A percentile compares a stretch with the other conserved stretches of the same genome.
phyloP scores from a whole-genome alignment of 2,113 vertebrate species.

The Panurus biarmicus region DNA sequence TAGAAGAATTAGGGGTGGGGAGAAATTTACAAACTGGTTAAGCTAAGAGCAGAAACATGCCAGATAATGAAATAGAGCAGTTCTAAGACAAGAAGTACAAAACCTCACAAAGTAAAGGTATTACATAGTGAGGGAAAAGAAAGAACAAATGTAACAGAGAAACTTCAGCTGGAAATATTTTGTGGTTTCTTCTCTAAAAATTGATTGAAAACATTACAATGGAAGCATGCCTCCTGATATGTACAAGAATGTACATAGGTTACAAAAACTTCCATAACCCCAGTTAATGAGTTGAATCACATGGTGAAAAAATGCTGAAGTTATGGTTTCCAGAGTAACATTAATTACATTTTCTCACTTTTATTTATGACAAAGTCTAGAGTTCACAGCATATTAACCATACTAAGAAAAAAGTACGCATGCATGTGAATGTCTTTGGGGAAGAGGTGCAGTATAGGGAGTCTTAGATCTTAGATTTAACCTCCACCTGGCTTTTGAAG shows the following conservation, averaged over 20 bases:
- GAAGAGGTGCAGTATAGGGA: neutral
- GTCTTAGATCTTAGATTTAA: neutral
- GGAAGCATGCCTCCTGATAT: neutral
- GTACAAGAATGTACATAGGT: neutral
- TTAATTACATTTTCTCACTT: neutral
- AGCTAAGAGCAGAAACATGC: neutral
- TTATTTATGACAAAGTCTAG: neutral
- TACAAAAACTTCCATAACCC: neutral
- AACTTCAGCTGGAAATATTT: neutral
- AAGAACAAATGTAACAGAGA: neutral
- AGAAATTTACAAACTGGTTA: neutral
- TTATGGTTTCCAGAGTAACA: neutral
- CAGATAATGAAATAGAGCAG: neutral
- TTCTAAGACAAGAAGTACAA: neutral
- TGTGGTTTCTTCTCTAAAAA: neutral
- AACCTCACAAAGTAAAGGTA: neutral
- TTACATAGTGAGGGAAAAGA: neutral
- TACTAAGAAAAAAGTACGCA: neutral
- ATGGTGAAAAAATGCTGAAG: neutral
- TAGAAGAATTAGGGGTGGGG: neutral
- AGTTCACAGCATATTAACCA: neutral
- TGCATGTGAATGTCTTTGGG: neutral
- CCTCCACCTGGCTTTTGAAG: conserved; percentile 7
- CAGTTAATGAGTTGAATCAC: neutral
- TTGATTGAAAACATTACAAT: neutral